These are phyloP conservation scores for Phycodurus eques DNA, from an alignment of 2,113 vertebrate species.

Conservation along the genomic window DNA sequence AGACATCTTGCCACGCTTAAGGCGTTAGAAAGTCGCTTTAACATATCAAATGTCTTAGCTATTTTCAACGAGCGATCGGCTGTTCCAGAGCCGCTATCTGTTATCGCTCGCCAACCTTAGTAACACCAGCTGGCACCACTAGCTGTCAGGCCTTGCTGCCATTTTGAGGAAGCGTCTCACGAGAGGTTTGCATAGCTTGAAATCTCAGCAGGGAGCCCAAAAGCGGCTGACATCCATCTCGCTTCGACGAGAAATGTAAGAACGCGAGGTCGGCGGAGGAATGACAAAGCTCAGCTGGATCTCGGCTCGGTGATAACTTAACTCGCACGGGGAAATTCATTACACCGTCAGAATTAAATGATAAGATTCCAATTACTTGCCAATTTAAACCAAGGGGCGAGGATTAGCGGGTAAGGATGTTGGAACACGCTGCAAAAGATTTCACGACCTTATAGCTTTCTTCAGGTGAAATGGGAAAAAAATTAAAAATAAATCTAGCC, in stretches of 20 bases:
- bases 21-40: neutral
- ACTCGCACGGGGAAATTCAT: slow-evolving; percentile 30
- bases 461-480: slow-evolving; percentile 31
- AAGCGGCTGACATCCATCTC: slow-evolving; percentile 26
- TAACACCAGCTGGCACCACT: slow-evolving; percentile 11
- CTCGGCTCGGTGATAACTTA: slow-evolving; percentile 35
- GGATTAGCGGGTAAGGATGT: slow-evolving; percentile 36
- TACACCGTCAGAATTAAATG: slow-evolving; percentile 60
- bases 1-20: slow-evolving; percentile 1
- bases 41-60: slow-evolving; percentile 18
- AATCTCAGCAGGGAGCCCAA: slow-evolving; percentile 29
- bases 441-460: slow-evolving; percentile 42
- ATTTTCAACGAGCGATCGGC: slow-evolving; percentile 19
- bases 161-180: slow-evolving; percentile 31
- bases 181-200: slow-evolving; percentile 17
- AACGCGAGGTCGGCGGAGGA: slow-evolving; percentile 24
- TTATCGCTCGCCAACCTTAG: neutral
- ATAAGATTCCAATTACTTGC: slow-evolving; percentile 66
- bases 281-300: slow-evolving; percentile 35
- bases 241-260: slow-evolving; percentile 23
- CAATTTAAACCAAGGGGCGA: slow-evolving; percentile 43
- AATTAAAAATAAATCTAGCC: slow-evolving; percentile 31
- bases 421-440: slow-evolving; percentile 14
- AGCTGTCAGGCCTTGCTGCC: slow-evolving; percentile 20
- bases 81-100: slow-evolving; percentile 1